Conservation (phyloP, 2,888 invertebrate species). For the Macrosiphum euphorbiae region DNA sequence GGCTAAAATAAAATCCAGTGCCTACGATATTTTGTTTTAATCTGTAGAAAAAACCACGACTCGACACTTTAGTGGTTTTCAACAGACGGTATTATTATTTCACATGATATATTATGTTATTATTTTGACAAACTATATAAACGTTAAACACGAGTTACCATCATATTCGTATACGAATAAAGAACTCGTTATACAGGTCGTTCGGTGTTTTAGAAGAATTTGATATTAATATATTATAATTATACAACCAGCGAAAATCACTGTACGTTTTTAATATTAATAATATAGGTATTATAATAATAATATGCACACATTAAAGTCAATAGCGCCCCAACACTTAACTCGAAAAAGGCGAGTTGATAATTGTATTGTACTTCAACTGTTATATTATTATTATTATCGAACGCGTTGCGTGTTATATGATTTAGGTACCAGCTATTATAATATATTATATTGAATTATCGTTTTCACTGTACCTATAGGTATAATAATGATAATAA, state of each 20-base stretch:
- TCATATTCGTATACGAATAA: neutral
- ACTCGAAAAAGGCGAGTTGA: neutral
- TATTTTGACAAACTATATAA: conserved; percentile 14
- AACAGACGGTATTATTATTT: conserved; percentile 13
- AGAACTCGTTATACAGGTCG: conserved; percentile 3
- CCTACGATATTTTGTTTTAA: neutral
- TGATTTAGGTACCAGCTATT: neutral
- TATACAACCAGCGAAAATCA: neutral
- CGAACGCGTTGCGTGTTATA: neutral
- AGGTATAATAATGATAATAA: neutral
- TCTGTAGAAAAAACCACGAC: neutral
- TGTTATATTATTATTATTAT: neutral
- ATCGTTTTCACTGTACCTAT: neutral
- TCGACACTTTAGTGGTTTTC: neutral
- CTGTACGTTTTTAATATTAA: neutral
- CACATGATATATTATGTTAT: neutral
- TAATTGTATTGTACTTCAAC: neutral
- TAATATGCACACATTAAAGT: neutral
- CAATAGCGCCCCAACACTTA: neutral
- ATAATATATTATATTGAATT: conserved; percentile 4
- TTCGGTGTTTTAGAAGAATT: neutral
- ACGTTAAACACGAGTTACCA: neutral
- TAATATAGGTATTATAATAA: neutral
- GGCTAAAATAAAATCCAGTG: neutral
- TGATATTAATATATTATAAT: neutral